Evolutionary conservation across 2,888 invertebrate genomes (phyloP), one percentile per base, ranked within the genome.

Genomic region (Steinernema carpocapsae): DNA sequence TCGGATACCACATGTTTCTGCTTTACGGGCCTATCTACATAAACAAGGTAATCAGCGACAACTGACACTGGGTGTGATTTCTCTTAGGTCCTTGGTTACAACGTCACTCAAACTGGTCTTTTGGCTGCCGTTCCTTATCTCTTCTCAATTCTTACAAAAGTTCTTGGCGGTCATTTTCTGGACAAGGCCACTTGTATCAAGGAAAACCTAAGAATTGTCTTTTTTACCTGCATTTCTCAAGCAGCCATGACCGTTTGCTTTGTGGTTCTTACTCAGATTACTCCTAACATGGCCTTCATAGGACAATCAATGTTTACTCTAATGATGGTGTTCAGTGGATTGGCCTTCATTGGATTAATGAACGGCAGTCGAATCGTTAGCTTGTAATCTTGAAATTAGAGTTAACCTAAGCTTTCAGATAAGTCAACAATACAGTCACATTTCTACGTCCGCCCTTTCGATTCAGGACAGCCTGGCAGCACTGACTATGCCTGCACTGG

Each of bases 281-380:
- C 74, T 12, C 37, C 72, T 1, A 73, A 42, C 3, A 19, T 46
- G 22, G 46, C 74, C 26, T 26, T 42, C 12, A 19, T 74, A 26
- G 83, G 82, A 3, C 84, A 84, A 77, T 76, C 80, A 2, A 80
- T 79, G 72, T 83, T 83, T 72, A 83, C 84, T 0, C 73, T 74
- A 10, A 79, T 82, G 17, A 82, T 83, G 56, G 80, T 80, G 24
- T 76, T 82, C 24, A 76, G 77, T 7, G 82, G 83, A 22, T 59
- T 84, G 45, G 83, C 83, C 29, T 80, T 82, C 70, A 79, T 84
- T 4, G 84, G 83, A 22, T 77, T 80, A 1, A 79, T 82, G 24
- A 80, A 80, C 64, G 79, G 80, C 51, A 79, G 80, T 19, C 82
- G 81, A 71, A 70, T 83, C 78, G 81, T 83, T 48, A 6, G 76